These are phyloP conservation scores for Pegea sp. DNA, from an alignment of 23 tunicate genomes.

Conservation along the genomic window DNA sequence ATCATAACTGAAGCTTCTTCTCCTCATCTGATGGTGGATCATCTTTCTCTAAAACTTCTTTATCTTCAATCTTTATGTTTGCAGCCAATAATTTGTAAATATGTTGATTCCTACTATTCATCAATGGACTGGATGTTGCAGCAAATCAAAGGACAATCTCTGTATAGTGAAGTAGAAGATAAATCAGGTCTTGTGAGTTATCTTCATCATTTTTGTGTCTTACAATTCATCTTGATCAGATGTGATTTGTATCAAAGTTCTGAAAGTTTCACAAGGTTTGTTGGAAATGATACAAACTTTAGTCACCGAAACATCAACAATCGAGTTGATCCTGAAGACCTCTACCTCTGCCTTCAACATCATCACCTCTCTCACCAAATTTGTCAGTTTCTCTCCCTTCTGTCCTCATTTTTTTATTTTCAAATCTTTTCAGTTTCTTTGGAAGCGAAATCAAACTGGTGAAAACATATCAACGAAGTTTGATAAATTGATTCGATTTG, in stretches of 20 bases:
- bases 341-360: conserved; percentile 23
- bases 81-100: conserved; percentile 29
- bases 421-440: conserved; percentile 14
- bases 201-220: no score
- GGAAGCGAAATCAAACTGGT: conserved; percentile 32
- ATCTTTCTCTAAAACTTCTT: background rate
- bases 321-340: conserved; percentile 17
- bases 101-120: conserved; percentile 14
- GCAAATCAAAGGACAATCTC: conserved; percentile 29
- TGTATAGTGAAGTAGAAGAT: conserved; percentile 2
- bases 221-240: conserved; percentile 6
- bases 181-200: no score
- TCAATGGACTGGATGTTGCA: conserved; percentile 57
- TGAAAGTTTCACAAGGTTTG: conserved; percentile 27
- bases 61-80: background rate
- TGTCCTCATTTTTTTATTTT: background rate
- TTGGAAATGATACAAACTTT: conserved; percentile 24
- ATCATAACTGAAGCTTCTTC: conserved; percentile 14
- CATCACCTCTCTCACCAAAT: conserved; percentile 42
- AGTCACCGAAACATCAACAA: conserved; percentile 5
- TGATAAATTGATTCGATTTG: conserved; percentile 35
- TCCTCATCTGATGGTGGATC: conserved; percentile 3
- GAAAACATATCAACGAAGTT: conserved; percentile 25
- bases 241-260: conserved; percentile 22
- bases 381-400: conserved; percentile 41